These are phyloP conservation scores for Musca vetustissima DNA, from an alignment of 1,140 invertebrate species.

Conservation along the genomic window DNA sequence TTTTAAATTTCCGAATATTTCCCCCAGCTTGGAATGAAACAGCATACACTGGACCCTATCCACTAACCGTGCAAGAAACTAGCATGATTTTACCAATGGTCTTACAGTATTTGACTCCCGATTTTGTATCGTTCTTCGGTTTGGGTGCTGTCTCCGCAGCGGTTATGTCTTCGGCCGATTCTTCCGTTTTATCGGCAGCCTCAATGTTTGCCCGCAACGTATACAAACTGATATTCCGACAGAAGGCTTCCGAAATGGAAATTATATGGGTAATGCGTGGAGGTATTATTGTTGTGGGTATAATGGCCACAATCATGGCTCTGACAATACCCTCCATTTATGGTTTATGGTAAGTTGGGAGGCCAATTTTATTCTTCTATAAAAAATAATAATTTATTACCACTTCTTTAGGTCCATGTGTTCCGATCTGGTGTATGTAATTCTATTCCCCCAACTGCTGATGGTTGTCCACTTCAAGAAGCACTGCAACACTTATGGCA, in stretches of 20 bases:
- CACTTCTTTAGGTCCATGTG: constrained; percentile 77
- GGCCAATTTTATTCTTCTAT: no score
- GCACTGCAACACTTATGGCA: constrained; percentile 96
- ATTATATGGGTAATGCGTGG: constrained; percentile 97
- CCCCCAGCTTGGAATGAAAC: constrained; percentile 89
- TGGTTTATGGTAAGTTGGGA: constrained; percentile 84
- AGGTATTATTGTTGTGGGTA: constrained; percentile 89
- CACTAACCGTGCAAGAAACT: constrained; percentile 74
- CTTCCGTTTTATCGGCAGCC: constrained; percentile 92
- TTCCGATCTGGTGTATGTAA: constrained; percentile 96
- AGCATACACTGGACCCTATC: constrained; percentile 72
- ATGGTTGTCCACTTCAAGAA: constrained; percentile 96
- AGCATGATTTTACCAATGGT: constrained; percentile 97
- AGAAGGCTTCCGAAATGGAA: constrained; percentile 92
- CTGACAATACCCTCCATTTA: constrained; percentile 96
- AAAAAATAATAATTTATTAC: background rate
- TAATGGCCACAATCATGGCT: constrained; percentile 92
- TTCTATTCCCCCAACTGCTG: constrained; percentile 91
- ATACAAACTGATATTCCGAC: constrained; percentile 94
- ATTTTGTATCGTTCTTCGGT: constrained; percentile 94
- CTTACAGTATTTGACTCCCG: constrained; percentile 91
- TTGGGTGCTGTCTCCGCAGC: constrained; percentile 97
- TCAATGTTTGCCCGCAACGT: constrained; percentile 99
- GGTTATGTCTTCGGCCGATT: constrained; percentile 98
- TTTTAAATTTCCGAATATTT: background rate